These are phyloP conservation scores for Anorthoa munda DNA, from an alignment of 2,888 invertebrate genomes.

Conservation along the genomic window DNA sequence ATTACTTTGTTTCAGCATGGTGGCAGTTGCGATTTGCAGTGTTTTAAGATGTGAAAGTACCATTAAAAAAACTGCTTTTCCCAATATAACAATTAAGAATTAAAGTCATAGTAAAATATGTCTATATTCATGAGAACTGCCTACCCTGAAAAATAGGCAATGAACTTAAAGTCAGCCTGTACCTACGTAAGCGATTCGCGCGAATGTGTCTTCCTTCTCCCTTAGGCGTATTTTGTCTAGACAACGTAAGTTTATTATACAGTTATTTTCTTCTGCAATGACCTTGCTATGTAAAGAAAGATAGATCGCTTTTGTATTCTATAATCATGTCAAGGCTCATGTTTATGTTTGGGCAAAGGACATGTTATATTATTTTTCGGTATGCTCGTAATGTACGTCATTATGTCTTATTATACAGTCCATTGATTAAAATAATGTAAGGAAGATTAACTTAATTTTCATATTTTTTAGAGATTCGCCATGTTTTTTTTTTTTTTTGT, in stretches of 20 bases:
- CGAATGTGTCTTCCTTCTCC: neutral
- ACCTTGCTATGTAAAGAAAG: slow-evolving; percentile 26
- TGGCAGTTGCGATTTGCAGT: too few relatives aligned
- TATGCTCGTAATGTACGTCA: slow-evolving; percentile 6
- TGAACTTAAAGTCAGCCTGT: too few relatives aligned
- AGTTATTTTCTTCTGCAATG: slow-evolving; percentile 3
- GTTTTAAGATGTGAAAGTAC: too few relatives aligned
- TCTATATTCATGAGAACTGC: too few relatives aligned
- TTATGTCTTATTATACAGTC: slow-evolving; percentile 2
- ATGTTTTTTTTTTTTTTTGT: too few relatives aligned
- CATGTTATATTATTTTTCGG: slow-evolving; percentile 11
- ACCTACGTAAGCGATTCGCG: too few relatives aligned
- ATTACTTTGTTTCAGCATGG: too few relatives aligned
- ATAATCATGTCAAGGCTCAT: slow-evolving; percentile 39
- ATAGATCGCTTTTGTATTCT: slow-evolving; percentile 13
- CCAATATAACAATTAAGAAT: too few relatives aligned
- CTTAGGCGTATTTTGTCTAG: slow-evolving; percentile 27
- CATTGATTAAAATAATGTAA: neutral
- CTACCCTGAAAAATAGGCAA: too few relatives aligned
- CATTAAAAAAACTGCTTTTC: too few relatives aligned
- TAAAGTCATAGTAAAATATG: too few relatives aligned
- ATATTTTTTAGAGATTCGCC: neutral
- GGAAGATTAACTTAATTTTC: neutral
- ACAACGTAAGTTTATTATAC: slow-evolving; percentile 7
- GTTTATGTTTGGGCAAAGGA: slow-evolving; percentile 34